These are phyloP conservation scores for Sebastes kiyomatsui DNA, from an alignment of 2,797 vertebrate genomes.

Conservation along the genomic window DNA sequence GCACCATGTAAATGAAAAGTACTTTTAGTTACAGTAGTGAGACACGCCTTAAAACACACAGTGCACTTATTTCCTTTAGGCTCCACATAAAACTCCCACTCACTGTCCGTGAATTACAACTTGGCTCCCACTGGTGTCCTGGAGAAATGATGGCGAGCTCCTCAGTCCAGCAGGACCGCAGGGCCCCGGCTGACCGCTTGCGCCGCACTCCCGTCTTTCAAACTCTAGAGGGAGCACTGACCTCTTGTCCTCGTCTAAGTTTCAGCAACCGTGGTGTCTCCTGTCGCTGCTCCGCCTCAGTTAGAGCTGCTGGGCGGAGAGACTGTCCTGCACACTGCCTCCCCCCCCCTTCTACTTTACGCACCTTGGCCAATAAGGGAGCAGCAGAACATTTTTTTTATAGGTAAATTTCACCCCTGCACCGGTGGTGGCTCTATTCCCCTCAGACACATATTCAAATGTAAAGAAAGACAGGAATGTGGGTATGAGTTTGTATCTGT, in stretches of 20 bases:
- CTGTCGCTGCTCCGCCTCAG: not conserved
- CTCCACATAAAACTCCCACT: not conserved
- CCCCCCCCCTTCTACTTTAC: not conserved
- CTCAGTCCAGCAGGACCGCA: conserved; percentile 86
- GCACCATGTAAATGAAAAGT: not conserved
- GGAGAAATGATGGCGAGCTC: conserved; percentile 5
- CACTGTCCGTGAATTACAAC: not conserved
- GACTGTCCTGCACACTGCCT: not conserved
- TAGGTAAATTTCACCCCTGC: not conserved
- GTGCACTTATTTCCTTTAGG: not conserved
- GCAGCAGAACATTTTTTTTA: conserved; percentile 7
- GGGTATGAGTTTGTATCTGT: not conserved
- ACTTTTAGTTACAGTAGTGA: not conserved
- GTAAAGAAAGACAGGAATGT: not conserved
- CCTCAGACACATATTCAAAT: conserved; percentile 2
- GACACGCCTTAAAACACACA: not conserved
- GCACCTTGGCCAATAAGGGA: conserved; percentile 13
- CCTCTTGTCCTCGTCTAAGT: conserved; percentile 45
- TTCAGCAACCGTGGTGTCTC: not conserved
- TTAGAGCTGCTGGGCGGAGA: not conserved
- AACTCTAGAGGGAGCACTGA: conserved; percentile 78
- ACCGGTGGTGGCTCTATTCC: not conserved
- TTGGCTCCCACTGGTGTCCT: not conserved
- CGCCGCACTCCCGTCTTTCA: conserved; percentile 30
- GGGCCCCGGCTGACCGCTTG: conserved; percentile 66